Evolutionary conservation across 2,888 invertebrate genomes (phyloP).

Genomic region (Calameuta pallipes): DNA sequence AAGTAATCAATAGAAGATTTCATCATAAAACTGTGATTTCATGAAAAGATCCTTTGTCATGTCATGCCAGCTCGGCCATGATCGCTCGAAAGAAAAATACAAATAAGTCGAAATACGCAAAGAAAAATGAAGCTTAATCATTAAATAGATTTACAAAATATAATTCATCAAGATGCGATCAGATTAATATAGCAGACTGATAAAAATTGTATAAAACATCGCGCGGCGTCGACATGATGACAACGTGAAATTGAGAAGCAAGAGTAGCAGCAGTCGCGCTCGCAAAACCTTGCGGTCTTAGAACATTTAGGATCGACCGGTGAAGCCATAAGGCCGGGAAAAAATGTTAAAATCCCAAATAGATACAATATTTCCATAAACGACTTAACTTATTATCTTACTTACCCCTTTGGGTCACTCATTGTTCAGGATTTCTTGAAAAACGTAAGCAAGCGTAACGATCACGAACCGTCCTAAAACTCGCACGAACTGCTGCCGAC

Average conservation of each 20-base stretch:
- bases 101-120: constrained; percentile 17
- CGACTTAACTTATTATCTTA: constrained; percentile 8
- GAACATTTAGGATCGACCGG: neutral
- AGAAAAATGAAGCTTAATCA: constrained; percentile 32
- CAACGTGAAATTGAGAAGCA: constrained; percentile 64
- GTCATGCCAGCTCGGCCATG: constrained; percentile 39
- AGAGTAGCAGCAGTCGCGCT: constrained; percentile 49
- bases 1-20: neutral
- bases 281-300: constrained; percentile 4
- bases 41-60: constrained; percentile 43
- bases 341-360: neutral
- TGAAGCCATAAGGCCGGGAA: neutral
- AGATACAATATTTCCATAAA: constrained; percentile 2
- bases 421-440: constrained; percentile 43
- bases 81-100: constrained; percentile 30
- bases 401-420: constrained; percentile 61
- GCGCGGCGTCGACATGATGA: constrained; percentile 65
- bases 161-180: neutral
- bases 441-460: constrained; percentile 39
- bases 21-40: neutral
- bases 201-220: constrained; percentile 14
- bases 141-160: neutral
- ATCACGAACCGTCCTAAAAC: constrained; percentile 12
- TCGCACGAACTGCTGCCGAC: neutral
- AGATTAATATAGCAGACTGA: neutral